Conservation (phyloP, 2,797 vertebrate species). For the Periophthalmus magnuspinnatus region DNA sequence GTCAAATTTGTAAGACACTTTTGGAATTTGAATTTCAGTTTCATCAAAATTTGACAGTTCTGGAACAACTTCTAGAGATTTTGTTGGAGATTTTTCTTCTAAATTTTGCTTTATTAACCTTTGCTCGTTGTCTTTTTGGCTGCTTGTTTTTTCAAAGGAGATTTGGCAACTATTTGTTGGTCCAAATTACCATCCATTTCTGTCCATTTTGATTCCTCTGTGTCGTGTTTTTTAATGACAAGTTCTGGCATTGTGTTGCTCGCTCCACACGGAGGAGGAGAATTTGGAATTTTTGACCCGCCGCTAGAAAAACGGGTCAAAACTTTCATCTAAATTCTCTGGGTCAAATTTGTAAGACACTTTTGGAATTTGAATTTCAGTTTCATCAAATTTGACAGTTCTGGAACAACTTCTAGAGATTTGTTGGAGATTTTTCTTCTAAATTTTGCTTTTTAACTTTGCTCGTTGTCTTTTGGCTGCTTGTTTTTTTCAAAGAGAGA, state of each 20-base stretch:
- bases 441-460: neutral
- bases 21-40: neutral
- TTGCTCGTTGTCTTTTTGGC: neutral
- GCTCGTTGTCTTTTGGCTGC: neutral
- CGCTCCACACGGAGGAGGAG: conserved; percentile 47
- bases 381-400: neutral
- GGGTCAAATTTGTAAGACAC: conserved; percentile 32
- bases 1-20: conserved; percentile 24
- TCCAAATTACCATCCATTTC: neutral
- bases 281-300: conserved; percentile 75
- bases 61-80: neutral
- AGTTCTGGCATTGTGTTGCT: neutral
- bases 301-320: conserved; percentile 62
- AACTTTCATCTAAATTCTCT: conserved; percentile 49
- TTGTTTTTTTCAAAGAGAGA: neutral
- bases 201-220: conserved; percentile 36
- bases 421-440: neutral
- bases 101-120: neutral
- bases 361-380: neutral
- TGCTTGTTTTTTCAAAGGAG: neutral
- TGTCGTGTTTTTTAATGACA: conserved; percentile 35
- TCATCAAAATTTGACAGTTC: neutral
- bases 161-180: neutral
- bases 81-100: neutral
- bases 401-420: neutral